These are phyloP conservation scores for Microdon myrmicae DNA, from an alignment of 2,888 invertebrate genomes.

Conservation along the genomic window DNA sequence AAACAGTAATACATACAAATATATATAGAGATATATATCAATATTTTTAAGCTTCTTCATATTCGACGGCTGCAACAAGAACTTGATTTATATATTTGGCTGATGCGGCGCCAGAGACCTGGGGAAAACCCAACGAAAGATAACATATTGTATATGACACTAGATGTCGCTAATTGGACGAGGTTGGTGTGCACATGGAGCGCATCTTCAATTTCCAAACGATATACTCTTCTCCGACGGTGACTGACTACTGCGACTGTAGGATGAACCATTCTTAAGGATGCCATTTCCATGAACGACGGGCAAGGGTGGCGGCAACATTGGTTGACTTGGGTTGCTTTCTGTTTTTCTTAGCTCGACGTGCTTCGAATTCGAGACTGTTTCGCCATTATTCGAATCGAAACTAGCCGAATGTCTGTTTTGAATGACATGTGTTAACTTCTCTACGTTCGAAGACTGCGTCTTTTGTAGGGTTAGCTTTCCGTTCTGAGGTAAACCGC, in stretches of 20 bases:
- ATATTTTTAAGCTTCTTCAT: slow-evolving; percentile 12
- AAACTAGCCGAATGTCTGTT: slow-evolving; percentile 42
- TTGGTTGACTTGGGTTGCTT: slow-evolving; percentile 44
- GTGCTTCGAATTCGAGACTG: slow-evolving; percentile 43
- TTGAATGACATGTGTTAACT: slow-evolving; percentile 53
- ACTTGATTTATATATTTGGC: slow-evolving; percentile 3
- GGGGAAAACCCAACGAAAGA: background rate
- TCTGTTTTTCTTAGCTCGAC: slow-evolving; percentile 58
- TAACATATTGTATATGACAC: slow-evolving; percentile 39
- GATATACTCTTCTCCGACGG: slow-evolving; percentile 63
- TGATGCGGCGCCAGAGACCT: background rate
- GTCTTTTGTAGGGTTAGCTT: slow-evolving; percentile 51
- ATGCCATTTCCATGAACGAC: slow-evolving; percentile 66
- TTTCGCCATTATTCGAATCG: slow-evolving; percentile 21
- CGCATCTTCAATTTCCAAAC: slow-evolving; percentile 61
- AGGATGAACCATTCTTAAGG: slow-evolving; percentile 66
- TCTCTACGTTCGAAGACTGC: slow-evolving; percentile 55
- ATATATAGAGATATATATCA: too few relatives aligned
- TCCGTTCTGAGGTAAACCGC: slow-evolving; percentile 7
- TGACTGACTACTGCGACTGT: slow-evolving; percentile 53
- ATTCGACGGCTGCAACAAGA: too few relatives aligned
- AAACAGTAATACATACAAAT: slow-evolving; percentile 31
- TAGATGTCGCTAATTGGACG: slow-evolving; percentile 47
- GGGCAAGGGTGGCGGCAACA: slow-evolving; percentile 21
- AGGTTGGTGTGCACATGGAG: background rate